Percentiles rank a stretch among this genome's conserved stretches.
These are phyloP conservation scores for Melopsittacus undulatus DNA, from an alignment of 2,797 vertebrate genomes.

Conservation along the genomic window DNA sequence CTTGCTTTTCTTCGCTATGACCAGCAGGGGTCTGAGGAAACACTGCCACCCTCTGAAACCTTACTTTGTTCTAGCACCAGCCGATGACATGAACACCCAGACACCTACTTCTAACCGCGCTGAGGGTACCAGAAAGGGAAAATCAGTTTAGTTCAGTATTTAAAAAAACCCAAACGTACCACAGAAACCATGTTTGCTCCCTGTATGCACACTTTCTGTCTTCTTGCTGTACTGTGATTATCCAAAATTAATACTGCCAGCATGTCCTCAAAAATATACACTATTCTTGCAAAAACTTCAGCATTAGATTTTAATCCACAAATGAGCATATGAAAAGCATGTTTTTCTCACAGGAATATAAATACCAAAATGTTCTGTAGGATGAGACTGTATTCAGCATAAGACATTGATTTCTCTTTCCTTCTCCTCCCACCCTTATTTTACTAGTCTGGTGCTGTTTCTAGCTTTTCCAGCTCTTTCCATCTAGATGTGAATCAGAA, in stretches of 20 bases:
- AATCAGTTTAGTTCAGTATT: background rate
- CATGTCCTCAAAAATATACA: background rate
- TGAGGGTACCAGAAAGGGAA: background rate
- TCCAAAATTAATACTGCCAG: background rate
- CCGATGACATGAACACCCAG: background rate
- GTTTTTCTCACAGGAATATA: background rate
- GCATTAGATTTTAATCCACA: background rate
- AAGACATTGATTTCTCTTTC: background rate
- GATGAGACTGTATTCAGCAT: background rate
- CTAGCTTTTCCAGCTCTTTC: background rate
- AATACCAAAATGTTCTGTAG: background rate
- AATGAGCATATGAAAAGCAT: background rate
- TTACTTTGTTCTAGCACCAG: background rate
- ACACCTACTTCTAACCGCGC: background rate
- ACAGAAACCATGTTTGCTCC: background rate
- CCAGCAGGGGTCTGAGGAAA: constrained; percentile 18
- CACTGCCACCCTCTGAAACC: background rate
- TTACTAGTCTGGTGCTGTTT: background rate
- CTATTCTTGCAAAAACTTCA: background rate
- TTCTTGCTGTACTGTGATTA: background rate
- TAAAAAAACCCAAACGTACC: background rate
- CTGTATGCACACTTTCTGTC: background rate
- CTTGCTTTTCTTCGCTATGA: background rate
- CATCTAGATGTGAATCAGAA: background rate
- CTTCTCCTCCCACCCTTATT: background rate